Evolutionary conservation across 2,797 vertebrate species (phyloP).

Genomic region (Pelobates cultripes): DNA sequence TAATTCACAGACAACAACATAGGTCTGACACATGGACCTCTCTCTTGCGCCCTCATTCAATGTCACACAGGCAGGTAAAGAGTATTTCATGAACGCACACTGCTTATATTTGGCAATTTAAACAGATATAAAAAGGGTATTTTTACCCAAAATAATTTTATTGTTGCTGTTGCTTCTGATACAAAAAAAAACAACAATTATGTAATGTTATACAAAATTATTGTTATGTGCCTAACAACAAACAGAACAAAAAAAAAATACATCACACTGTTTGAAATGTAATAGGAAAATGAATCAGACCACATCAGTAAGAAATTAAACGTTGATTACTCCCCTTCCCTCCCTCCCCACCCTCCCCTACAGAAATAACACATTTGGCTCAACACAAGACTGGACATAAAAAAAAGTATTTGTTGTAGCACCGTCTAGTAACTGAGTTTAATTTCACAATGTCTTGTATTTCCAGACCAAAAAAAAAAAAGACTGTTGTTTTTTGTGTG

Average conservation of each 20-base stretch:
- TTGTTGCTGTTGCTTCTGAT: conserved; percentile 81
- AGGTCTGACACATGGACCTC: too few relatives aligned
- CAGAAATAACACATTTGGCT: conserved; percentile 58
- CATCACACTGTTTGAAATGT: conserved; percentile 60
- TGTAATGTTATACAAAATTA: conserved; percentile 56
- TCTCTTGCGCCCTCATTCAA: too few relatives aligned
- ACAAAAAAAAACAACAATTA: conserved; percentile 66
- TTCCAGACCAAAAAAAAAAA: conserved; percentile 39
- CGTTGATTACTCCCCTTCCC: conserved; percentile 21
- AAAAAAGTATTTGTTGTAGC: conserved; percentile 52
- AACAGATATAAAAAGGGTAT: conserved; percentile 24
- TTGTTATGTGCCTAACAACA: conserved; percentile 43
- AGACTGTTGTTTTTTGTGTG: too few relatives aligned
- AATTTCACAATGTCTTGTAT: conserved; percentile 58
- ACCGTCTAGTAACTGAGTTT: conserved; percentile 57
- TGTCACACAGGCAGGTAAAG: too few relatives aligned
- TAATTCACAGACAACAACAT: too few relatives aligned
- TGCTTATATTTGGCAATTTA: too few relatives aligned
- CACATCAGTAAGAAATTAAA: conserved; percentile 57
- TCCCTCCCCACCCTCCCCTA: conserved; percentile 1
- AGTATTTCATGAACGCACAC: too few relatives aligned
- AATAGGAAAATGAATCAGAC: conserved; percentile 51
- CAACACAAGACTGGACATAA: conserved; percentile 57
- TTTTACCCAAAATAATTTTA: conserved; percentile 92
- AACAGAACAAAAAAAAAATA: conserved; percentile 42